Evolutionary conservation across 2,113 vertebrate species (phyloP), one percentile per base, ranked within the genome.

Genomic region (Edolisoma coerulescens): DNA sequence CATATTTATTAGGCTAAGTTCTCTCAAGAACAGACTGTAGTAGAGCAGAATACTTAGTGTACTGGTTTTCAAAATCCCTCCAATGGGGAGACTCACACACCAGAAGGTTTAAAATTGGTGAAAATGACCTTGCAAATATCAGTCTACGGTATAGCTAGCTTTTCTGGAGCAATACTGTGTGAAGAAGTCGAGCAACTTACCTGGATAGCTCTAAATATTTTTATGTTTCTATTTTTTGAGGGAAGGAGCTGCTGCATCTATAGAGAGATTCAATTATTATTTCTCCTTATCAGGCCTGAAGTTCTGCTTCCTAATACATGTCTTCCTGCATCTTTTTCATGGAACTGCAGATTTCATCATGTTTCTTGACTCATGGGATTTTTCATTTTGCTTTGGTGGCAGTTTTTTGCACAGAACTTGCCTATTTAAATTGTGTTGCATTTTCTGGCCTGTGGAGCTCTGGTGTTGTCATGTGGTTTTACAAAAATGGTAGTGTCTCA

Each of bases 1-100:
- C 50, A 84, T 86, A 77, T 84, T 81, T 93, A 88, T 95, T 80
- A 90, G 52, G 42, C 23, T 88, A 69, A 76, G 32, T 76, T 80
- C 85, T 92, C 67, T 90, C 59, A 77, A 91, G 90, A 88, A 86
- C 94, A 93, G 60, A 59, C n/a, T 88, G 71, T 45, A 61, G 59
- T 57, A 85, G 8, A 88, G 67, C 24, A 90, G 81, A 90, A 75
- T 73, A 88, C 63, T 93, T 61, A 65, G n/a, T 5, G 21, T 22
- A 69, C 35, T 82, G 26, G 0, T 84, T 52, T 49, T 60, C 20
- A 3, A 63, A 84, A 61, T 21, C 32, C 13, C n/a, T 86, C 54
- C 89, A 77, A 16, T 12, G 1, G 30, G 13, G 17, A 90, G 13
- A 77, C 27, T 44, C 28, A 61, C 7, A 57, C 14, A 73, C 13